phyloP scores from a whole-genome alignment of 2,113 vertebrate species.

The Chlorodrepanis virens region DNA sequence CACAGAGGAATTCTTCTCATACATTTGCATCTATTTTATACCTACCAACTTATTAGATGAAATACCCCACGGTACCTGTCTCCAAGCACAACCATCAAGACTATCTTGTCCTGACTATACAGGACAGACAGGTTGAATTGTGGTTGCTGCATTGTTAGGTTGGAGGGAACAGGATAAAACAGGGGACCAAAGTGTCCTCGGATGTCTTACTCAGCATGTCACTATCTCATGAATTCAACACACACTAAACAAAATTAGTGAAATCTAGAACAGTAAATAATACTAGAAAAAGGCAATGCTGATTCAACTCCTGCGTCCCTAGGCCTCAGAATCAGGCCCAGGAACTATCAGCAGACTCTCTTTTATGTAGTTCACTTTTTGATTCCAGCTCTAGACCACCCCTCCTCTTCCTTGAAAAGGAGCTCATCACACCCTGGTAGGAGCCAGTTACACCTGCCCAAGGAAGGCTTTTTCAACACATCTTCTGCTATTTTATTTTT shows the following conservation, averaged over 20 bases:
- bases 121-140: neutral
- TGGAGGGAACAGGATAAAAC: neutral
- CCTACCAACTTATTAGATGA: neutral
- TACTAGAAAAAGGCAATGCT: neutral
- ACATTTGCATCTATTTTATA: neutral
- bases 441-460: neutral
- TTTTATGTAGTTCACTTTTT: neutral
- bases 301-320: neutral
- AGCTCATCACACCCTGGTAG: neutral
- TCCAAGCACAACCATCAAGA: neutral
- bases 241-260: rapidly evolving
- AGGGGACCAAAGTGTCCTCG: neutral
- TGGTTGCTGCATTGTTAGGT: neutral
- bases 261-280: neutral
- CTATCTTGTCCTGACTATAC: neutral
- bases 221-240: neutral
- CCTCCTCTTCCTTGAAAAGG: neutral
- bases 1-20: neutral
- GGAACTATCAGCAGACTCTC: neutral
- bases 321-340: neutral
- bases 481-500: neutral
- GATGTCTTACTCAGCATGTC: neutral
- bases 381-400: neutral
- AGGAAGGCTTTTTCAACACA: neutral
- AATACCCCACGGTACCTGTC: neutral